Conservation (phyloP, 2,888 invertebrate genomes). For the Steinernema hermaphroditum region DNA sequence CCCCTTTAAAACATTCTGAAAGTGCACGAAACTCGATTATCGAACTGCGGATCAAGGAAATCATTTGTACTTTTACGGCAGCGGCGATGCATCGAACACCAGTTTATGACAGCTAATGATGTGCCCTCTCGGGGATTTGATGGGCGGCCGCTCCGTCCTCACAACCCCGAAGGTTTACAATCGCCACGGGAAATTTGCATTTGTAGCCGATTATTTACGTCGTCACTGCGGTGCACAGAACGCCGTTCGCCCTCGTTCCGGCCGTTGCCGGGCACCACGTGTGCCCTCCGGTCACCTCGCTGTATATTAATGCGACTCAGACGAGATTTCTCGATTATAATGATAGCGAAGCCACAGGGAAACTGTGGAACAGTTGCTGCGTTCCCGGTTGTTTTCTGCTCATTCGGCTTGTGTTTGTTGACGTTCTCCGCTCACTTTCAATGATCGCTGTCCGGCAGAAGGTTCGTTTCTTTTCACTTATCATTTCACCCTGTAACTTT, state of each 20-base stretch:
- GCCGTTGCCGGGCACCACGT: not conserved
- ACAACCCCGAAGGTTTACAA: constrained; percentile 9
- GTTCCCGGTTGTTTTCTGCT: not conserved
- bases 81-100: not conserved
- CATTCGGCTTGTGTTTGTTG: not conserved
- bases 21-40: constrained; percentile 22
- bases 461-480: too few relatives aligned
- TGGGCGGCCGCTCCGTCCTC: not conserved
- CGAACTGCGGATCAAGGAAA: not conserved
- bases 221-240: not conserved
- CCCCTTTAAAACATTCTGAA: too few relatives aligned
- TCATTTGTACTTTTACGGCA: constrained; percentile 27
- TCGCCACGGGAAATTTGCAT: constrained; percentile 27
- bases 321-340: too few relatives aligned
- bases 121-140: constrained; percentile 11
- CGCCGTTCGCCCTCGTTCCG: not conserved
- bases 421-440: not conserved
- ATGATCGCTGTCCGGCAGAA: not conserved
- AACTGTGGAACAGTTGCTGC: not conserved
- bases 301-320: not conserved
- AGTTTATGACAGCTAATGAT: constrained; percentile 27
- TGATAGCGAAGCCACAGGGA: too few relatives aligned
- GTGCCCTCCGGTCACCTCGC: not conserved
- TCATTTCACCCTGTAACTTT: too few relatives aligned
- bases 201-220: constrained; percentile 22